Evolutionary conservation across 1,140 invertebrate species (phyloP), one percentile per base, ranked within the genome.

Genomic region (Cecropterus lyciades): DNA sequence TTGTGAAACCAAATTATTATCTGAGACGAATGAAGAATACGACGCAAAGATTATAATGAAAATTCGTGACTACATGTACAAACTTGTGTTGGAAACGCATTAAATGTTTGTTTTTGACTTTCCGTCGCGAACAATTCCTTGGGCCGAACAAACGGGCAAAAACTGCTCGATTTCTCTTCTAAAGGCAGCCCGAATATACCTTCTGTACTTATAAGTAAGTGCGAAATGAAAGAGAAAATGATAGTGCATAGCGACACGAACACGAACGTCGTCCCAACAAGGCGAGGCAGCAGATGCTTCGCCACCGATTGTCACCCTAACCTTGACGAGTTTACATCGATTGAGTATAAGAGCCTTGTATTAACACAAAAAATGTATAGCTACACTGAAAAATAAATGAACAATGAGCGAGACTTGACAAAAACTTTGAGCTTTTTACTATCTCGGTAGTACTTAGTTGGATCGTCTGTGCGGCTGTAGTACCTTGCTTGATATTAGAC

Each of bases 201-300:
- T 57, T 57, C 40, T 24, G 17, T 52, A 67, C 53, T 52, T 64
- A 64, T 57, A 65, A 55, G 60, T 48, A 53, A 17, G 56, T 20
- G 20, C 20, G 20, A 67, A 65, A 64, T 52, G 51, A 62, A 69
- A 67, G 65, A 70, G 70, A 73, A 70, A 75, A 60, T 65, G 20
- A 33, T 52, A 1, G 48, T 57, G 56, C 68, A 76, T 70, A 76
- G 43, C 65, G 43, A 69, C 70, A 76, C 70, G 70, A 63, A 68
- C 45, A n/a, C 20, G 10, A 56, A n/a, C n/a, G n/a, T n/a, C n/a
- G n/a, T 46, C 33, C 66, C n/a, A 45, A 68, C 14, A 46, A 67
- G 53, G 59, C 57, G 57, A 52, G 40, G 30, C 37, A n/a, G 14
- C 27, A 46, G 40, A 48, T 72, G 46, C 48, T 69, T 60, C 30